Base-by-base conservation (phyloP, 2,888 invertebrate species). In the Hipparchia sbordonii region DNA sequence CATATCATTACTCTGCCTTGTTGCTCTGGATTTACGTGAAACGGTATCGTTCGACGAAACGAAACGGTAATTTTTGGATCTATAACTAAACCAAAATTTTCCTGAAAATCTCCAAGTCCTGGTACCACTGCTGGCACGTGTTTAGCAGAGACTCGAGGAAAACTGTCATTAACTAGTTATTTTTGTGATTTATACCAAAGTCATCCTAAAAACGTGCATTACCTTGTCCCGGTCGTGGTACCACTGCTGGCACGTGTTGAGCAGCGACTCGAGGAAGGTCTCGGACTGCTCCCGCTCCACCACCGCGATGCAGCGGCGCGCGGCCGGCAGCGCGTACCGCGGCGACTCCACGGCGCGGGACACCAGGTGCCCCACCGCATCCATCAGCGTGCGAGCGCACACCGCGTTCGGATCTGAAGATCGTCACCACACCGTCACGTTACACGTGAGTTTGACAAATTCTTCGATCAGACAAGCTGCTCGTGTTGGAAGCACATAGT, bases 181-280 rank as follows among this genome's bases (percentile, higher is more conserved):
- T 23, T 23, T 1, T 23, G 23, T 23, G 46, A 46, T 46, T 1
- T 46, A 1, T 46, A 46, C 46, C 46, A 1, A 46, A 46, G 6
- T 46, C 5, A 6, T 46, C 5, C 46, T 46, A 5, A 48, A 48
- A 48, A 8, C 7, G 10, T 57, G 1, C 67, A 2, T 60, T 33
- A 95, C 94, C 88, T 96, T 96, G 80, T 96, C 96, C 56, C 97
- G 91, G 90, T 98, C 97, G 87, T 97, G 97, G 91, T 97, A 98
- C 96, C 96, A 97, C 89, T 98, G 97, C 87, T 98, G 97, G 88
- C 97, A 98, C 59, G 97, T 97, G 89, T 98, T 98, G 79, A 98
- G 94, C 79, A 98, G 94, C 56, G 97, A 97, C 92, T 98, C 98
- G 81, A 98, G 94, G 90, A 98, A 98, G 60, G 98, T 98, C 91